These are phyloP conservation scores for Erpobdella octoculata DNA, from an alignment of 2,888 invertebrate species.

Conservation along the genomic window DNA sequence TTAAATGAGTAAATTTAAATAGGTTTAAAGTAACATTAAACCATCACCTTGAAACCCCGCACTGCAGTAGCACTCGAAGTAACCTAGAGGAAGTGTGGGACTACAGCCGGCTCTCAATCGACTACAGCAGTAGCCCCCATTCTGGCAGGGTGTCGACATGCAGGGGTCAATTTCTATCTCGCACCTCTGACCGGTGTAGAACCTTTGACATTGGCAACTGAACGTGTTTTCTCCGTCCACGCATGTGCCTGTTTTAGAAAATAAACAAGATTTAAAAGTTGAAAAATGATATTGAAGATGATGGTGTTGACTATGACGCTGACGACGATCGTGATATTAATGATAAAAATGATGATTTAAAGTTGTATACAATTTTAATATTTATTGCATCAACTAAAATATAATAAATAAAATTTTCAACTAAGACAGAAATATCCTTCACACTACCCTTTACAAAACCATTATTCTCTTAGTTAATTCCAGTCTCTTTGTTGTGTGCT, in stretches of 20 bases:
- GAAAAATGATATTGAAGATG: background rate
- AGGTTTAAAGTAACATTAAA: background rate
- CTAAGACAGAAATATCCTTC: too few relatives aligned
- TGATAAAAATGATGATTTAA: too few relatives aligned
- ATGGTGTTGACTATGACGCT: too few relatives aligned
- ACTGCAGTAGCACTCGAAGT: slow-evolving; percentile 43
- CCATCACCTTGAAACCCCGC: slow-evolving; percentile 41
- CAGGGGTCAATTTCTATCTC: slow-evolving; percentile 41
- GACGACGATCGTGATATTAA: too few relatives aligned
- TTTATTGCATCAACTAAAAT: too few relatives aligned
- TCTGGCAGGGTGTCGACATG: slow-evolving; percentile 43
- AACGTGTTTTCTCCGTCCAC: slow-evolving; percentile 42
- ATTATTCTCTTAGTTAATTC: too few relatives aligned
- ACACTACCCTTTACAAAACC: too few relatives aligned
- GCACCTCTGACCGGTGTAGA: slow-evolving; percentile 42
- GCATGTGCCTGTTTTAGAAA: slow-evolving; percentile 41
- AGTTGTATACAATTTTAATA: too few relatives aligned
- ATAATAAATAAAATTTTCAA: too few relatives aligned
- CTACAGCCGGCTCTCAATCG: slow-evolving; percentile 37
- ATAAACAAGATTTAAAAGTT: background rate
- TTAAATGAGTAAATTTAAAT: background rate
- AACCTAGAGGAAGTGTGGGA: slow-evolving; percentile 33
- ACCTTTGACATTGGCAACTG: slow-evolving; percentile 42
- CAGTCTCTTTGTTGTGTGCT: too few relatives aligned
- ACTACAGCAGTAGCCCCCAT: slow-evolving; percentile 39